Conservation (phyloP, 1,140 invertebrate species). For the Gryllus bimaculatus region DNA sequence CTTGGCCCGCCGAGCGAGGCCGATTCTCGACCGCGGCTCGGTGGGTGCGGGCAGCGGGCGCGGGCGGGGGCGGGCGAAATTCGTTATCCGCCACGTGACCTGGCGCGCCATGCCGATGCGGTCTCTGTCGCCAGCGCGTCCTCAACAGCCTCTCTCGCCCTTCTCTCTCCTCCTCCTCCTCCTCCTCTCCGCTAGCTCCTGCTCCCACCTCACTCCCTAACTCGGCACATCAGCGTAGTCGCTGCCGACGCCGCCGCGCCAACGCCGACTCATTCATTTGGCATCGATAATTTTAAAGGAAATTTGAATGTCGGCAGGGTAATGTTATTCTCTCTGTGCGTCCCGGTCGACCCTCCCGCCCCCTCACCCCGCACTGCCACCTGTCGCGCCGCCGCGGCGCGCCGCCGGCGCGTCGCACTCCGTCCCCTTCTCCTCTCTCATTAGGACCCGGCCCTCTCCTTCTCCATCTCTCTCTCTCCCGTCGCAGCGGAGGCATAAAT, state of each 20-base stretch:
- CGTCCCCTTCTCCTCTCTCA: too few species aligned
- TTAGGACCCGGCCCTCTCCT: too few species aligned
- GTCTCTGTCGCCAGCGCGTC: background rate
- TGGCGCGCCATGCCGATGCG: too few species aligned
- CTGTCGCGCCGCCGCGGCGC: too few species aligned
- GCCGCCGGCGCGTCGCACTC: too few species aligned
- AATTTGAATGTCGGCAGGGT: constrained; percentile 21
- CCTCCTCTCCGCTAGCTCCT: background rate
- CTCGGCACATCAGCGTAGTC: background rate
- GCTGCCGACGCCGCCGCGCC: background rate
- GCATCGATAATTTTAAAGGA: constrained; percentile 23
- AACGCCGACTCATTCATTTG: constrained; percentile 19
- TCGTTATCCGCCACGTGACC: too few species aligned
- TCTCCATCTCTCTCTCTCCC: too few species aligned
- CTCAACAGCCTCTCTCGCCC: background rate
- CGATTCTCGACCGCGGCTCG: too few species aligned
- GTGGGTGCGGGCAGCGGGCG: too few species aligned
- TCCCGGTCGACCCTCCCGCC: background rate
- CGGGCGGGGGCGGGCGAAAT: too few species aligned
- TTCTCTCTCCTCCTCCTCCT: background rate
- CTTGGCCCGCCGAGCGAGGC: too few species aligned
- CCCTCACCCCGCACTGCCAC: background rate
- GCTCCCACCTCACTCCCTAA: background rate
- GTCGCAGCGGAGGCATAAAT: too few species aligned
- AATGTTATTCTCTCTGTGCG: constrained; percentile 14